Conservation (phyloP, 2,888 invertebrate species). For the Cetonia aurata region DNA sequence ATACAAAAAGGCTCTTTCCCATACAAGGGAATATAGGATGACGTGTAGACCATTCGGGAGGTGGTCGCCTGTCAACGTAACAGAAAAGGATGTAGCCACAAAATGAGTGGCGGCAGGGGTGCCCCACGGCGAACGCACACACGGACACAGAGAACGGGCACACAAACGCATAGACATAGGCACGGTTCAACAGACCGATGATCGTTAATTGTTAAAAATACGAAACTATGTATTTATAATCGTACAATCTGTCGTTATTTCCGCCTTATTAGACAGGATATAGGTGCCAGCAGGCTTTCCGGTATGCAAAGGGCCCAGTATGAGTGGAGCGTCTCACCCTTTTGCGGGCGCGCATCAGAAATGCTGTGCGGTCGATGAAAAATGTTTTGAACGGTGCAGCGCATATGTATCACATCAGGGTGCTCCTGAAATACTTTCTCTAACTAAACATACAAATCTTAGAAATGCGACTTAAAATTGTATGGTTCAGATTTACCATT, state of each 20-base stretch:
- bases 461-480: too few species aligned
- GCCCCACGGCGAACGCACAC: conserved; percentile 1
- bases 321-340: conserved; percentile 7
- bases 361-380: too few species aligned
- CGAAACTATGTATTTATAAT: conserved; percentile 48
- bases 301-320: conserved; percentile 50
- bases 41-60: neutral
- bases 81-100: conserved; percentile 41
- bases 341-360: neutral
- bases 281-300: conserved; percentile 63
- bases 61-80: conserved; percentile 32
- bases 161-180: too few species aligned
- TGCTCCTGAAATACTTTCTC: too few species aligned
- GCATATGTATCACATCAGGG: too few species aligned
- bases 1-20: conserved; percentile 14
- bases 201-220: conserved; percentile 40
- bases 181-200: conserved; percentile 37
- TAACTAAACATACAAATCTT: too few species aligned
- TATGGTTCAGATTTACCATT: too few species aligned
- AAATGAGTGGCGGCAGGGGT: conserved; percentile 16
- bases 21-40: neutral
- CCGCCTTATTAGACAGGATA: conserved; percentile 66
- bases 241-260: conserved; percentile 62
- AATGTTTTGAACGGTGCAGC: too few species aligned
- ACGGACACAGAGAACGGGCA: neutral